phyloP scores from a whole-genome alignment of 2,888 invertebrate species.

The Acanthacorydalis orientalis region DNA sequence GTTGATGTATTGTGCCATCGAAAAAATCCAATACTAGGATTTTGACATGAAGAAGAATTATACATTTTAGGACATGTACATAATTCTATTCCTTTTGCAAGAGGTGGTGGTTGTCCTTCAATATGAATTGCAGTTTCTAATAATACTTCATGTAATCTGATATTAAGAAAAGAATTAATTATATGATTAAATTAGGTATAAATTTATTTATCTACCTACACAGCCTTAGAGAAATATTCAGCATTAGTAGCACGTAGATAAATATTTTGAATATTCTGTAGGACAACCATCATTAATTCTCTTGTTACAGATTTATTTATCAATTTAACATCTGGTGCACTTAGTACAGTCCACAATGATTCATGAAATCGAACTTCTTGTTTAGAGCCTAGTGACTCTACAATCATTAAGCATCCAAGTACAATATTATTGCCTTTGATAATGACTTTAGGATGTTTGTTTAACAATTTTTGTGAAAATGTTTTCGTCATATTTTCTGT shows the following conservation, averaged over 20 bases:
- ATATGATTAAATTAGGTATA: too few species aligned
- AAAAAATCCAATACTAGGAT: slow-evolving; percentile 67
- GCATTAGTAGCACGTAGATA: slow-evolving; percentile 55
- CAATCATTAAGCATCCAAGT: slow-evolving; percentile 47
- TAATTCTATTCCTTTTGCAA: slow-evolving; percentile 67
- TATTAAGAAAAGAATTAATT: slow-evolving; percentile 15
- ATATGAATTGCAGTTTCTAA: slow-evolving; percentile 66
- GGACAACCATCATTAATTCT: slow-evolving; percentile 75
- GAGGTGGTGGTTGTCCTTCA: slow-evolving; percentile 43
- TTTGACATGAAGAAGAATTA: slow-evolving; percentile 79
- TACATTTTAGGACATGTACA: slow-evolving; percentile 73
- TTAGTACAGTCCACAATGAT: slow-evolving; percentile 55
- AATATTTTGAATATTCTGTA: slow-evolving; percentile 71
- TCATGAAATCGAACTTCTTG: slow-evolving; percentile 53
- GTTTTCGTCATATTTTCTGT: slow-evolving; percentile 33
- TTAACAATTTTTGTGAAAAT: slow-evolving; percentile 28
- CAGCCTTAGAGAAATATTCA: slow-evolving; percentile 35
- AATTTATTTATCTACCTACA: slow-evolving; percentile 24
- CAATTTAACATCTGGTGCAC: slow-evolving; percentile 26
- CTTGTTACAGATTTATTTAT: slow-evolving; percentile 42
- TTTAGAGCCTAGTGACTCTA: slow-evolving; percentile 29
- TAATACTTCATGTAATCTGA: slow-evolving; percentile 56
- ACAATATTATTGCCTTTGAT: slow-evolving; percentile 53
- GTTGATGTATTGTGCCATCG: slow-evolving; percentile 47
- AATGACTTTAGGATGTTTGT: slow-evolving; percentile 62